Evolutionary conservation across 2,113 vertebrate species (phyloP), one percentile per base, ranked within the genome.

Genomic region (Bothrops jararaca): DNA sequence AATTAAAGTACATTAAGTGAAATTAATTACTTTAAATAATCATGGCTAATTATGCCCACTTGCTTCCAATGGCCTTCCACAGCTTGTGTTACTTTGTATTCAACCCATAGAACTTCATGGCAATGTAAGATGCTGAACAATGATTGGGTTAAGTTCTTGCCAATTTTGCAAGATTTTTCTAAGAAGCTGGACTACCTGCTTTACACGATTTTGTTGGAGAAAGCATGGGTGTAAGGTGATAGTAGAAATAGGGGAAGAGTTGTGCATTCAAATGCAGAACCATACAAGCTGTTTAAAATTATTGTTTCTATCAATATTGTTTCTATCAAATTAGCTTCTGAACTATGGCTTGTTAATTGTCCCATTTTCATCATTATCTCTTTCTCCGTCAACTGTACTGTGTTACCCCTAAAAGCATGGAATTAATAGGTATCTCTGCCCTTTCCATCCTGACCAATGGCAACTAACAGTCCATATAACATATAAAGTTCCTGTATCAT

Each of bases 401-500:
- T 89, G 42, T 85, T 42, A 39, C 34, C 20, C 23, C 1, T 85
- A 85, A 39, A 13, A 54, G 4, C 34, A 80, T 39, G 48, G 15
- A 64, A 29, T 54, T 26, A 42, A 34, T 50, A 89, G 88, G 42
- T 26, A 34, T n/a, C 56, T 50, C 88, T 85, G 64, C 20, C 69
- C 80, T 57, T 18, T 52, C 52, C 45, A 3, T 22, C 39, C 54
- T 1, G 0, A 58, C 93, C 50, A 18, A 52, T 50, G 90, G 52
- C 52, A 93, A 92, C 86, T 93, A 88, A 94, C 69, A 91, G 88
- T 52, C 50, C 50, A 88, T n/a, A 48, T 52, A 34, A 93, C 90
- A 95, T 93, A 94, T 92, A 95, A 94, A 52, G 15, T n/a, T 80
- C 12, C 12, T 7, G 18, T 92, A 85, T 86, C 91, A 94, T 57